phyloP scores from a whole-genome alignment of 1,140 invertebrate species.

The Nebria ingens region DNA sequence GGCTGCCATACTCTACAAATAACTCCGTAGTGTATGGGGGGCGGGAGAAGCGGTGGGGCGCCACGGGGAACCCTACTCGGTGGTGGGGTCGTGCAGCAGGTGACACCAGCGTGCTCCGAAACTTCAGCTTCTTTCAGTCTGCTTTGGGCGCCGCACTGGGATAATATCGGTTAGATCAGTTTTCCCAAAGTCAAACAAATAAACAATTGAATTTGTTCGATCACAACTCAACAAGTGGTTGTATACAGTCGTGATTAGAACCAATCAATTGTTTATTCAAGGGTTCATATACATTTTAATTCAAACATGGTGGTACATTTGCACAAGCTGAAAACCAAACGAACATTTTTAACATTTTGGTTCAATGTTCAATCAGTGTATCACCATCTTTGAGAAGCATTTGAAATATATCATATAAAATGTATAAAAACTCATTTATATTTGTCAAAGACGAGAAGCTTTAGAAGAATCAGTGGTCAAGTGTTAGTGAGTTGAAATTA shows the following conservation, averaged over 20 bases:
- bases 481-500: too few species aligned
- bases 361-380: too few species aligned
- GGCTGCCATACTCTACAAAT: conserved; percentile 41
- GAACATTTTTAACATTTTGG: too few species aligned
- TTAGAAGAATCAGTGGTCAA: too few species aligned
- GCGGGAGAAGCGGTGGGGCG: neutral
- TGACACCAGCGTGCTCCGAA: neutral
- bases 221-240: conserved; percentile 1
- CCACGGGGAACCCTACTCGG: neutral
- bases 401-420: too few species aligned
- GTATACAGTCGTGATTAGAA: neutral
- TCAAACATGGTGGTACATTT: too few species aligned
- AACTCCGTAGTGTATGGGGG: conserved; percentile 23
- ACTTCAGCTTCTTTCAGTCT: conserved; percentile 9
- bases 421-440: too few species aligned
- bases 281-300: too few species aligned
- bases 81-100: conserved; percentile 1
- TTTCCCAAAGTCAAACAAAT: neutral
- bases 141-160: neutral
- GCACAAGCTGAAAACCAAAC: too few species aligned
- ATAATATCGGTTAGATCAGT: neutral
- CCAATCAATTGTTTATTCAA: too few species aligned
- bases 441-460: too few species aligned
- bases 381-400: too few species aligned
- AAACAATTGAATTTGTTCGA: neutral